phyloP scores from a whole-genome alignment of 2,888 invertebrate genomes.

The Parasteatoda lunata region DNA sequence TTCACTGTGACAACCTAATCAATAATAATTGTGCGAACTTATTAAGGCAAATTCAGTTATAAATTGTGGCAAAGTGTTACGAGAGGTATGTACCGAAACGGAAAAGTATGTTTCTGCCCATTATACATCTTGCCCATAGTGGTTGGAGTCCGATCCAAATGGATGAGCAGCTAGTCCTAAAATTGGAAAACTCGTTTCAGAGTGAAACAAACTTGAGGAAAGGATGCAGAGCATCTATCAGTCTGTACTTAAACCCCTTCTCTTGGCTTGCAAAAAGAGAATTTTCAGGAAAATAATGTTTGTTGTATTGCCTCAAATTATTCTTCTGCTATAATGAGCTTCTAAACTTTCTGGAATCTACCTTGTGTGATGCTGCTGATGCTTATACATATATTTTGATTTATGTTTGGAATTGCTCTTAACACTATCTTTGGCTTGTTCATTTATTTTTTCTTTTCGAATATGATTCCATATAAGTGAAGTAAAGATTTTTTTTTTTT shows the following conservation, averaged over 20 bases:
- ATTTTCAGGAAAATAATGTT: not conserved
- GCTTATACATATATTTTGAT: not conserved
- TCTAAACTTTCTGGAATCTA: conserved; percentile 2
- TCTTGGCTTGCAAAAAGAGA: not conserved
- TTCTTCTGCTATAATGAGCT: not conserved
- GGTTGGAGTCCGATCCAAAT: not conserved
- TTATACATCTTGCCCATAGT: not conserved
- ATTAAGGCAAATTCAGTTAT: not conserved
- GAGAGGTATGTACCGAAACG: not conserved
- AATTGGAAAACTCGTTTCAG: too few species aligned
- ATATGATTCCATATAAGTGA: not conserved
- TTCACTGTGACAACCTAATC: conserved; percentile 41
- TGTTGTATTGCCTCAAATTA: too few species aligned
- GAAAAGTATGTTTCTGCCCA: not conserved
- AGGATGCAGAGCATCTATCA: not conserved
- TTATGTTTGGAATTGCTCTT: not conserved
- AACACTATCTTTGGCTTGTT: not conserved
- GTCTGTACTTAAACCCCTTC: not conserved
- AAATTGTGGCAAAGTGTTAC: not conserved
- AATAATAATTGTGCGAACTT: not conserved
- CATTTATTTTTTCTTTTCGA: not conserved
- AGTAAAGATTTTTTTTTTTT: too few species aligned
- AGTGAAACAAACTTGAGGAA: not conserved
- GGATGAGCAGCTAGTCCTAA: conserved; percentile 1
- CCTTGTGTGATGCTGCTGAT: not conserved